Base-by-base conservation (phyloP, 2,888 invertebrate species). In the Theretra japonica region DNA sequence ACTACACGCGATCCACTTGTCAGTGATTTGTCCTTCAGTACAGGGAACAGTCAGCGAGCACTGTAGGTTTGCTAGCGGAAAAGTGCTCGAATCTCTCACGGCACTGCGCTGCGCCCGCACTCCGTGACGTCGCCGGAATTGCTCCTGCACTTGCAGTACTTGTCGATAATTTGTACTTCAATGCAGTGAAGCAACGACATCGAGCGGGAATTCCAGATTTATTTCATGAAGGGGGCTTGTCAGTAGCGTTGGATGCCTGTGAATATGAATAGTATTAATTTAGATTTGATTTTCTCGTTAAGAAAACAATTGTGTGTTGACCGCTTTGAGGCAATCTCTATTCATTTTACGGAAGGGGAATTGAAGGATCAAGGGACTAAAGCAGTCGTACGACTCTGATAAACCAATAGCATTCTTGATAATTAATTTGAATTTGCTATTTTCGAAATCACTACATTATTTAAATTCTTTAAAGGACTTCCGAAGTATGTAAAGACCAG, bases 1-100 rank as follows among this genome's bases (percentile, higher is more conserved):
- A 59, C 74, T 76, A 60, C 72, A 73, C 7, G n/a, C n/a, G 17
- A 69, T 53, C 76, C 79, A 79, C 82, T 83, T 83, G 83, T 82
- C 77, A 80, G 77, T 76, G 82, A 82, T 80, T 81, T 82, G 83
- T 82, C 76, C 77, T 73, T 75, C 72, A 79, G 76, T 19, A 48
- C n/a, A 53, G 53, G 76, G 77, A 73, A 74, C 75, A 75, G 70
- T 78, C 30, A 59, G 69, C 71, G 73, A 62, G 41, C 41, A 11
- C 15, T 41, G 73, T 70, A 19, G 69, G 50, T 69, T 69, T 53
- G 73, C 71, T 80, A 82, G 83, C 80, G 79, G 81, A 78, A 78
- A 79, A 82, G 80, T 80, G 79, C 21, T 65, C 21, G 62, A 65
- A 41, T 41, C 41, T n/a, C 75, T 79, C 69, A 76, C 70, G 70